Evolutionary conservation across 2,113 vertebrate species (phyloP).

Genomic region (Clarias batrachus): DNA sequence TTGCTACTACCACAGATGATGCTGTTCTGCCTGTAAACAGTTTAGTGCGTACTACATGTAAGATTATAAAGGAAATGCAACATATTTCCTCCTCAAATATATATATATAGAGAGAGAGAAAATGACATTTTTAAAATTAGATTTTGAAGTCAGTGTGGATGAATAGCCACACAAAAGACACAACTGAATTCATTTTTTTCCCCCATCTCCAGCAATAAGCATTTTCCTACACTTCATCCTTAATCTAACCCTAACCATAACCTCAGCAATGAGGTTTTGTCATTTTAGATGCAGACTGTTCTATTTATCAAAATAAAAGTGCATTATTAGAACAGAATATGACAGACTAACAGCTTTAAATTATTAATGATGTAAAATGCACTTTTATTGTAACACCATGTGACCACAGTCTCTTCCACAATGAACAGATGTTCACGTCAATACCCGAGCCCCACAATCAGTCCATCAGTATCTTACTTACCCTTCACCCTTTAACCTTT

Average conservation of each 20-base stretch:
- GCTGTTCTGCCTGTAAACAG: too few relatives aligned
- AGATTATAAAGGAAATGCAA: too few relatives aligned
- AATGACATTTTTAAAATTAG: too few relatives aligned
- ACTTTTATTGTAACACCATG: not conserved
- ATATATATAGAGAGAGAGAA: too few relatives aligned
- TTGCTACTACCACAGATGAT: too few relatives aligned
- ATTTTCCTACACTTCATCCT: not conserved
- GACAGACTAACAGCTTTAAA: not conserved
- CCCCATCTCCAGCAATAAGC: too few relatives aligned
- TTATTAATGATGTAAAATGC: not conserved
- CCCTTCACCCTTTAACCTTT: constrained; percentile 23
- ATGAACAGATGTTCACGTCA: not conserved
- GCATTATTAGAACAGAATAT: not conserved
- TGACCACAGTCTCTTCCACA: not conserved
- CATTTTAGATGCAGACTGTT: not conserved
- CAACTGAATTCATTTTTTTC: too few relatives aligned
- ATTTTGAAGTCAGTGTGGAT: too few relatives aligned
- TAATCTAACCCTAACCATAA: not conserved
- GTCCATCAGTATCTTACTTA: constrained; percentile 21
- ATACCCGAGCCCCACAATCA: not conserved
- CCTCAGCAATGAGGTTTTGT: too few relatives aligned
- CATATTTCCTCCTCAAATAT: too few relatives aligned
- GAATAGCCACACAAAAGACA: too few relatives aligned
- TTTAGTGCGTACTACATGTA: too few relatives aligned
- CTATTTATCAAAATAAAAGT: not conserved